phyloP scores from a whole-genome alignment of 2,113 vertebrate species.

The Erythrolamprus reginae region DNA sequence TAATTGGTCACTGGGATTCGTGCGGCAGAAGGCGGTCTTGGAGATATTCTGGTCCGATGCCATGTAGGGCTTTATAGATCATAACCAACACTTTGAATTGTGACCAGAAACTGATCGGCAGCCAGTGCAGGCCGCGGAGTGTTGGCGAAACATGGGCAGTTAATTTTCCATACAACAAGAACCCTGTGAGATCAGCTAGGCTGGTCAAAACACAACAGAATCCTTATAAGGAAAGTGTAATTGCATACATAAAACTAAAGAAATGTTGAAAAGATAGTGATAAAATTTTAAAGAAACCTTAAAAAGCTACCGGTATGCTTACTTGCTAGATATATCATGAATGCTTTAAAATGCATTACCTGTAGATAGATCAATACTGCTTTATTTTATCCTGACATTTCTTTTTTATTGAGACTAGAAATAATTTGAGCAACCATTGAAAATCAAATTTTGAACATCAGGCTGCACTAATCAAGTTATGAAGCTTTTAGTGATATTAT shows the following conservation, averaged over 20 bases:
- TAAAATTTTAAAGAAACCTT: not conserved
- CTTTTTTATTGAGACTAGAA: conserved; percentile 59
- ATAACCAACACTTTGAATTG: too few relatives aligned
- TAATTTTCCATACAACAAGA: not conserved
- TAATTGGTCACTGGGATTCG: too few relatives aligned
- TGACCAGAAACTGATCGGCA: too few relatives aligned
- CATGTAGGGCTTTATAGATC: too few relatives aligned
- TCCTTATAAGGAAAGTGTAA: not conserved
- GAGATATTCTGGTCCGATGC: too few relatives aligned
- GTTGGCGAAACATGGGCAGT: too few relatives aligned
- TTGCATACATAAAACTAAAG: not conserved
- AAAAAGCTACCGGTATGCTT: not conserved
- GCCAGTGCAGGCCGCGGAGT: too few relatives aligned
- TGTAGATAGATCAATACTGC: not conserved
- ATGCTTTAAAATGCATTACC: not conserved
- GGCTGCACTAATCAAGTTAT: conserved; percentile 73
- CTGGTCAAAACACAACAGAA: not conserved
- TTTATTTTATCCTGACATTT: conserved; percentile 57
- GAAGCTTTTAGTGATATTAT: conserved; percentile 76
- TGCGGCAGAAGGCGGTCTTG: too few relatives aligned
- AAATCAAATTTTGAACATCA: conserved; percentile 70
- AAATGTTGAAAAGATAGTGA: not conserved
- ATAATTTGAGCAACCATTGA: conserved; percentile 67
- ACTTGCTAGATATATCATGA: not conserved
- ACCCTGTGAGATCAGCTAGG: not conserved